phyloP scores from a whole-genome alignment of 2,113 vertebrate genomes.

The Protobothrops flavoviridis region DNA sequence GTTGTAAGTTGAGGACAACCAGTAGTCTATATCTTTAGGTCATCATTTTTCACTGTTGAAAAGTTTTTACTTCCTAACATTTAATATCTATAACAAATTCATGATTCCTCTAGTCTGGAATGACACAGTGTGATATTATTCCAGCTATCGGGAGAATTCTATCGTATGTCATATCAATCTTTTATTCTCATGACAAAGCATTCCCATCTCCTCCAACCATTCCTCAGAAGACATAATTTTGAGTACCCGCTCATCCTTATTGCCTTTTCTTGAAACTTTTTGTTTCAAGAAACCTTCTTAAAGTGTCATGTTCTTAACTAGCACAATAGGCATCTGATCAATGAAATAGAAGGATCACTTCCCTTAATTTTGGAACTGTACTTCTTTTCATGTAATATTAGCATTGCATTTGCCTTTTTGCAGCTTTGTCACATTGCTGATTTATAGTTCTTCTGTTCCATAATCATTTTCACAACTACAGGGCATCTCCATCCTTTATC shows the following conservation, averaged over 20 bases:
- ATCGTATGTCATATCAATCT: neutral
- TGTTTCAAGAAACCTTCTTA: neutral
- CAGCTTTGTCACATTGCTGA: neutral
- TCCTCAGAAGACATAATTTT: neutral
- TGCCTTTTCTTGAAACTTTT: neutral
- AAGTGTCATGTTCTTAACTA: neutral
- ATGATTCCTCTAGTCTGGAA: neutral
- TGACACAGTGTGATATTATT: neutral
- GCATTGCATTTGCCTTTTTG: neutral
- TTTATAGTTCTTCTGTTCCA: neutral
- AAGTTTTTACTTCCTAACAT: neutral
- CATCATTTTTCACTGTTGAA: neutral
- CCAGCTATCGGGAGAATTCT: neutral
- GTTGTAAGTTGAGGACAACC: no score
- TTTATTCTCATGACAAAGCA: neutral
- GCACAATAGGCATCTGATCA: neutral
- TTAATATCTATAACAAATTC: neutral
- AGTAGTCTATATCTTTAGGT: neutral
- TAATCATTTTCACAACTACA: neutral
- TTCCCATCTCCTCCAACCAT: neutral
- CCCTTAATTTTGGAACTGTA: neutral
- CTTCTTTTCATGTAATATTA: neutral
- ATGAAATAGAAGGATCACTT: neutral
- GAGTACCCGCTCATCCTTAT: neutral
- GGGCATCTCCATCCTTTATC: neutral